These are phyloP conservation scores for Dicranocentrus wangi DNA, from an alignment of 2,888 invertebrate genomes.

Conservation along the genomic window DNA sequence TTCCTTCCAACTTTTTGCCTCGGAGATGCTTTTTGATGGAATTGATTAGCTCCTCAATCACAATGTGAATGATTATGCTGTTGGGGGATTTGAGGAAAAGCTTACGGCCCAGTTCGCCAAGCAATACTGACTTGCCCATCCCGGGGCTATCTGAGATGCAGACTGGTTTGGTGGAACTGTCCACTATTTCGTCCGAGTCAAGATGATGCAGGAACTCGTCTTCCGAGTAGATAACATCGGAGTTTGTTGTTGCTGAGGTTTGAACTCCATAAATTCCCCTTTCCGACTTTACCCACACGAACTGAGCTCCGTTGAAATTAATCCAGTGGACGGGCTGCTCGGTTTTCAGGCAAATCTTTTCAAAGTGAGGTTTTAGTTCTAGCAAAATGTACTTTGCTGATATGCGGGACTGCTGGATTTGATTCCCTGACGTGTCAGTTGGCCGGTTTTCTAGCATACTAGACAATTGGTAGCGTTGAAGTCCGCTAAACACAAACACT, in stretches of 20 bases:
- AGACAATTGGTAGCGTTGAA: not conserved
- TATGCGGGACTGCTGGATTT: not conserved
- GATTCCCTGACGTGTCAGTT: too few species aligned
- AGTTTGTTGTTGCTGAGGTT: too few species aligned
- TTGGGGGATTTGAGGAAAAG: not conserved
- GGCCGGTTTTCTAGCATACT: not conserved
- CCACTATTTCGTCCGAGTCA: not conserved
- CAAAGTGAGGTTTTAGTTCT: not conserved
- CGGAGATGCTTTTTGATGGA: not conserved
- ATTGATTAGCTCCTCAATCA: not conserved
- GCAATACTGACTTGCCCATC: conserved; percentile 24
- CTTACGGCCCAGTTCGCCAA: not conserved
- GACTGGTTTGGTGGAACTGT: not conserved
- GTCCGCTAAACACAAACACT: not conserved
- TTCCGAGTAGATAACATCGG: too few species aligned
- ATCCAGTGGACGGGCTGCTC: not conserved
- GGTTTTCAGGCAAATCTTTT: not conserved
- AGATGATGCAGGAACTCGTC: not conserved
- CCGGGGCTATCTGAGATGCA: conserved; percentile 13
- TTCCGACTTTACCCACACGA: not conserved
- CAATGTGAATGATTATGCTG: not conserved
- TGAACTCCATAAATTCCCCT: not conserved
- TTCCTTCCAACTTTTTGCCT: not conserved
- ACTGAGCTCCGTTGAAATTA: not conserved
- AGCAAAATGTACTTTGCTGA: not conserved